Base-by-base conservation (phyloP, 2,888 invertebrate genomes). In the Drosophila atripex region DNA sequence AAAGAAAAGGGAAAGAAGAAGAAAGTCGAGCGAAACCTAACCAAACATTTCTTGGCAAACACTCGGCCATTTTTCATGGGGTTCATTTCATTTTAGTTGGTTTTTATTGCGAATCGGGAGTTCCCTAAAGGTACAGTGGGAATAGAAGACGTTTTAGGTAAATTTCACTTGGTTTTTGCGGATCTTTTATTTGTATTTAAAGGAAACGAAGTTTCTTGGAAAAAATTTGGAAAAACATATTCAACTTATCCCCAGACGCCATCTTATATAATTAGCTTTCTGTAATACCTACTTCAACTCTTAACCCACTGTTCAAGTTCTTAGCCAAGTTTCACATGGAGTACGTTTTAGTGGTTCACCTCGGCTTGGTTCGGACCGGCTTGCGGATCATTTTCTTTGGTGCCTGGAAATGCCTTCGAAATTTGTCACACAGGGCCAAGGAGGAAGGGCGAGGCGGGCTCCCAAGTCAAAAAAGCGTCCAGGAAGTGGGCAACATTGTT, bases 41-140 rank as follows among this genome's bases (percentile, higher is more conserved):
- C 75, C 85, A 86, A 83, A 86, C 84, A 80, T 80, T 84, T 83
- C 86, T 83, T 86, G 84, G 85, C 86, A 84, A 86, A 84, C 79
- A 86, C 82, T 87, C 77, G 71, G 75, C 86, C 83, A 85, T 85
- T 85, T 87, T 85, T 87, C 87, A 85, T 82, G 68, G 76, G 80
- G 78, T 87, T 87, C 83, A 82, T 85, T 85, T 82, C 73, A 84
- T 80, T 83, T 77, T 61, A 83, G 82, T 80, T 80, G 75, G 73
- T 86, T 83, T 86, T 79, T 82, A 79, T 80, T 49, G 80, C 69
- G 73, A 75, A 28, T 60, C 59, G 52, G 60, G 46, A 45, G 21
- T 25, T 39, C 55, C 52, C 56, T 21, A 11, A 55, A 45, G 45
- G 14, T 4, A 80, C 78, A 53, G 60, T 80, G 78, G 68, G 8